These are phyloP conservation scores for Stichodactyla helianthus DNA, from an alignment of 64 coral and sea anemone species.

Conservation along the genomic window DNA sequence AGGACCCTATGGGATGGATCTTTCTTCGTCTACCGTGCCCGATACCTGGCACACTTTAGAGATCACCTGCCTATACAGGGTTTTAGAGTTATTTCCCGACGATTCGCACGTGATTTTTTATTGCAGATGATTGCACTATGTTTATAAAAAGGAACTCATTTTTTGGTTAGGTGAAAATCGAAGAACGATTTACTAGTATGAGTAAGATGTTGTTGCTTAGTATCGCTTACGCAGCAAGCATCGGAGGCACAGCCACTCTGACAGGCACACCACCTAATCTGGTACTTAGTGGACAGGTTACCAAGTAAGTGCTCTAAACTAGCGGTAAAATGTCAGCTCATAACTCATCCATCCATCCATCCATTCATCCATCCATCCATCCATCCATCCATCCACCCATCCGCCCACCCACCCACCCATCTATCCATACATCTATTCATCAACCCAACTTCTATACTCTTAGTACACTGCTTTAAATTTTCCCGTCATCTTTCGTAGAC, in stretches of 20 bases:
- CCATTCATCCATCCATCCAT: neutral
- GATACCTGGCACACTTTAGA: too few species aligned
- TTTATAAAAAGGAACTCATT: neutral
- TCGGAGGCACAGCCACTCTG: conserved; percentile 83
- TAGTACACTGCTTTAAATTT: neutral
- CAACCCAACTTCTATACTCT: neutral
- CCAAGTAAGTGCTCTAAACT: conserved; percentile 41
- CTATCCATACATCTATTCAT: neutral
- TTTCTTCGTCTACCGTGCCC: too few species aligned
- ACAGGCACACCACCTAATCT: conserved; percentile 90
- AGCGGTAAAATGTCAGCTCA: too few species aligned
- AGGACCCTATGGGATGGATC: too few species aligned
- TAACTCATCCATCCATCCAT: too few species aligned
- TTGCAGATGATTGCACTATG: too few species aligned
- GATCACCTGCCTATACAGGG: too few species aligned
- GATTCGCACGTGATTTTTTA: too few species aligned
- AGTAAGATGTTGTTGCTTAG: conserved; percentile 76
- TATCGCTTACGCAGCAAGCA: conserved; percentile 88
- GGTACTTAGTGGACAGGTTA: conserved; percentile 81
- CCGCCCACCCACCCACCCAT: neutral
- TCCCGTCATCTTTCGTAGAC: conserved; percentile 25
- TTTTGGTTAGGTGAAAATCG: neutral
- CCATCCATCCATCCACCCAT: too few species aligned
- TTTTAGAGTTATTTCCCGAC: too few species aligned
- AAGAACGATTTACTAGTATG: conserved; percentile 23